phyloP scores from a whole-genome alignment of 2,113 vertebrate genomes.

The human (Homo sapiens) region GRCh38 chr1:15505501-15506000 shows the following conservation, averaged over 20 bases:
- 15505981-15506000: constrained; percentile 91
- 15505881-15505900: not conserved
- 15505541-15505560: not conserved
- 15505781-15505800: not conserved
- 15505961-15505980: too few species aligned
- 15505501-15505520: not conserved
- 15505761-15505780: not conserved
- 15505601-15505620: not conserved
- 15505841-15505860: not conserved
- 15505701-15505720: not conserved
- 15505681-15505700: not conserved
- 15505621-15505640: not conserved
- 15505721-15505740: not conserved
- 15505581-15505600: not conserved
- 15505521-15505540: not conserved
- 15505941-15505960: not conserved
- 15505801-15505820: not conserved
- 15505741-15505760: not conserved
- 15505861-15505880: not conserved
- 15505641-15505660: not conserved
- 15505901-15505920: not conserved
- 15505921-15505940: not conserved
- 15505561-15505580: not conserved
- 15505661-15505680: not conserved
- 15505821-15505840: not conserved